Base-by-base conservation (phyloP, 2,113 vertebrate species). In the Sinocyclocheilus rhinocerous region DNA sequence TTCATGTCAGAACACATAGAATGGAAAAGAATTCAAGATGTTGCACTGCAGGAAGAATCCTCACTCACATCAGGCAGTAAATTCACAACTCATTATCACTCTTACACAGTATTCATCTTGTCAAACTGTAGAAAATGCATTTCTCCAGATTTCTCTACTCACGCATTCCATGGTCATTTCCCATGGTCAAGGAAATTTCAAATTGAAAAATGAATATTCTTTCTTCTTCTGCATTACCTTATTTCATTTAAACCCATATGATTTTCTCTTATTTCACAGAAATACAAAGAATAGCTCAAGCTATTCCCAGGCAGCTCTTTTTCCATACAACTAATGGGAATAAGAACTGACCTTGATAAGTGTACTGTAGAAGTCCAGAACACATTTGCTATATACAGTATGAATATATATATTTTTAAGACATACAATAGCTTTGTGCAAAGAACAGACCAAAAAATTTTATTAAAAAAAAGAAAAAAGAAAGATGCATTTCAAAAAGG, bases 1-100 rank as follows among this genome's bases (percentile, higher is more conserved):
- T 84, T 87, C 57, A 82, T 87, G 73, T 84, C 33, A 76, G 61
- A 83, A 86, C 84, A 84, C 86, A 87, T 55, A 77, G 65, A 50
- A 20, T 4, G 52, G 77, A 83, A 48, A 76, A 78, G 36, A 88
- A 81, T 83, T 85, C 86, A 84, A 63, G 70, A 88, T 81, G 87
- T 36, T 78, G 18, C 76, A 39, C 39, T 13, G 73, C 78, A 65
- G 57, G 73, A 86, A 59, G 26, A 81, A 55, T 48, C 48, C 48
- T 50, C n/a, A 33, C 48, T 50, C n/a, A 33, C 78, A 48, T 80
- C 45, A 76, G 72, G 76, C 36, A 16, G 50, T 77, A 87, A 39
- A 83, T 78, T 39, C 81, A 61, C 79, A 86, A 29, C 55, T 87
- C 78, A 85, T 81, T 80, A 88, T 83, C 84, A 70, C 88, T 22